These are phyloP conservation scores for Eristalis tenax DNA, from an alignment of 2,888 invertebrate genomes.

Conservation along the genomic window DNA sequence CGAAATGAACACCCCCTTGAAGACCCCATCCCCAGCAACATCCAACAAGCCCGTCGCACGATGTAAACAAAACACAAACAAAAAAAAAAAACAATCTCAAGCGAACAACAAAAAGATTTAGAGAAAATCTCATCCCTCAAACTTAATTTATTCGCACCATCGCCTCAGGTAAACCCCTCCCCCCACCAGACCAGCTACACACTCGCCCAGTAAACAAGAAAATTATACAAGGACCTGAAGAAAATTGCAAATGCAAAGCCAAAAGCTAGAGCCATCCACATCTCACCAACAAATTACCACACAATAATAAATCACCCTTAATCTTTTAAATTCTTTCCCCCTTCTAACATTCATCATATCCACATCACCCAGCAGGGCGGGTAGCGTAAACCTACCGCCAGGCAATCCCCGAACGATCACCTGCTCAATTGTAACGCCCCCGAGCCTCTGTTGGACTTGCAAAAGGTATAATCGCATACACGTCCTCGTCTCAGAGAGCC, in stretches of 20 bases:
- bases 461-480: slow-evolving; percentile 30
- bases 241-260: slow-evolving; percentile 52
- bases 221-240: slow-evolving; percentile 34
- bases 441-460: not conserved
- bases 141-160: slow-evolving; percentile 57
- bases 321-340: slow-evolving; percentile 41
- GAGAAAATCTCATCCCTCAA: slow-evolving; percentile 19
- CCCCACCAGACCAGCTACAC: slow-evolving; percentile 28
- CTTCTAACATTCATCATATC: slow-evolving; percentile 43
- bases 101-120: slow-evolving; percentile 52
- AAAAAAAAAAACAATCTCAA: slow-evolving; percentile 23
- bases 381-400: not conserved
- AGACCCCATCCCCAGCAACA: not conserved
- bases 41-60: not conserved
- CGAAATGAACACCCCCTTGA: not conserved
- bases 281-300: slow-evolving; percentile 68
- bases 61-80: not conserved
- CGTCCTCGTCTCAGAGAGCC: slow-evolving; percentile 17
- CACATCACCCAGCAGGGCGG: slow-evolving; percentile 41
- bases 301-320: slow-evolving; percentile 71
- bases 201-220: slow-evolving; percentile 18
- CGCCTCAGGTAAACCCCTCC: slow-evolving; percentile 39
- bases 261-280: slow-evolving; percentile 18
- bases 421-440: slow-evolving; percentile 13
- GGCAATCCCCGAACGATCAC: slow-evolving; percentile 8